A percentile compares a stretch with the other conserved stretches of the same genome.
Conservation (phyloP, 2,888 invertebrate genomes). For the Cephus nigrinus region DNA sequence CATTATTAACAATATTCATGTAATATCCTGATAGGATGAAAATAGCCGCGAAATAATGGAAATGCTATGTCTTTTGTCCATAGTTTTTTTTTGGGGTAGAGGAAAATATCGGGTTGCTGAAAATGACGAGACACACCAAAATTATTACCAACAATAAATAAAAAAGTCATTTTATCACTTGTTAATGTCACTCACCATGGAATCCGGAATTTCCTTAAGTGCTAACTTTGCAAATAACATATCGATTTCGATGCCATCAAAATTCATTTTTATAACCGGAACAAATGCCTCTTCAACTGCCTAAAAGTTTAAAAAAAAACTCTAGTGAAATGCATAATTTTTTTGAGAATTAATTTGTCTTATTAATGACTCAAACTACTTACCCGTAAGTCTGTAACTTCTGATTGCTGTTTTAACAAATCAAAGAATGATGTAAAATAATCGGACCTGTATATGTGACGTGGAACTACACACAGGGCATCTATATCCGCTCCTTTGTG, state of each 20-base stretch:
- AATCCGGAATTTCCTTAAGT: constrained; percentile 94
- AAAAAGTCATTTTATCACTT: not conserved
- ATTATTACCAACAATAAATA: not conserved
- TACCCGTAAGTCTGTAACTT: constrained; percentile 86
- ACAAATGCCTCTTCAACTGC: constrained; percentile 99
- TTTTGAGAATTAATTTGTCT: not conserved
- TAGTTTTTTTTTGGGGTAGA: not conserved
- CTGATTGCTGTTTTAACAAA: constrained; percentile 84
- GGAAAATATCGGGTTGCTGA: not conserved
- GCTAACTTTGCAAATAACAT: constrained; percentile 96
- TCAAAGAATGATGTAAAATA: constrained; percentile 97
- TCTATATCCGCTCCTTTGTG: constrained; percentile 99
- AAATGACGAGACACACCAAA: not conserved
- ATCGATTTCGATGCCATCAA: constrained; percentile 98
- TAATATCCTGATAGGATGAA: not conserved
- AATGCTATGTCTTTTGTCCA: not conserved
- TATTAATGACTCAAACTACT: constrained; percentile 33
- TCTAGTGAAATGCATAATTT: not conserved
- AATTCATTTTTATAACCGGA: constrained; percentile 99
- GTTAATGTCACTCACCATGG: constrained; percentile 64
- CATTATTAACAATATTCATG: not conserved
- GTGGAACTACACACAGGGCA: constrained; percentile 96
- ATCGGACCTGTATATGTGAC: constrained; percentile 93
- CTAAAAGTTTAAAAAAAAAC: constrained; percentile 64
- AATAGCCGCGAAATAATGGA: not conserved